Base-by-base conservation (phyloP, 1,140 invertebrate genomes). In the Scylla paramamosain region DNA sequence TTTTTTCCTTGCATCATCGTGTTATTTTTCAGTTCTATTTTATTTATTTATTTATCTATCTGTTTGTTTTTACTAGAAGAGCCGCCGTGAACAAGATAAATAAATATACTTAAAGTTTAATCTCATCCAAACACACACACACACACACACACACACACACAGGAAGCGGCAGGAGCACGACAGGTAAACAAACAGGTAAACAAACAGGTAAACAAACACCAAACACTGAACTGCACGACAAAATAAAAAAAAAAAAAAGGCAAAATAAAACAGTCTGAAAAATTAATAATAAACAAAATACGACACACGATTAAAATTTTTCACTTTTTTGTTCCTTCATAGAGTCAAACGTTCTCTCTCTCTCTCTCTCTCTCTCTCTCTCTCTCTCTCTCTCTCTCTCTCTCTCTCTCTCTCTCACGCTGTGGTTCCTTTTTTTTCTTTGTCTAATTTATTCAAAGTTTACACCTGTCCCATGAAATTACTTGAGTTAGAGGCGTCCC, bases 71-170 rank as follows among this genome's bases (percentile, higher is more conserved):
- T 20, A 8, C 10, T 12, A 4, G 16, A 59, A 59, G 52, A 20
- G 10, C 52, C 10, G 52, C 10, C 12, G 52, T 59, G 0, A 59
- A 59, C 12, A 14, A 8, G 12, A 20, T 3, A 20, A 8, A 59
- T 59, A 20, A 12, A 59, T 59, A 20, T 59, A 59, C 52, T 59
- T 59, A 59, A 59, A 48, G 14, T 48, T 7, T 48, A 14, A 48
- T 14, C 83, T 8, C 52, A 59, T 8, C 0, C 52, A 59, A 2
- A 29, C n/a, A 86, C 83, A 86, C 83, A 86, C 83, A 86, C 83
- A 86, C 83, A 86, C 83, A 86, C 83, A 86, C 83, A 86, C 83
- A 86, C 83, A 86, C 83, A 86, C 83, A 86, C 83, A 29, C 83
- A 59, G 52, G 12, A 0, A 8, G 52, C 52, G 52, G 52, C 16